phyloP scores from a whole-genome alignment of 2,113 vertebrate species.

The Bubalus kerabau region DNA sequence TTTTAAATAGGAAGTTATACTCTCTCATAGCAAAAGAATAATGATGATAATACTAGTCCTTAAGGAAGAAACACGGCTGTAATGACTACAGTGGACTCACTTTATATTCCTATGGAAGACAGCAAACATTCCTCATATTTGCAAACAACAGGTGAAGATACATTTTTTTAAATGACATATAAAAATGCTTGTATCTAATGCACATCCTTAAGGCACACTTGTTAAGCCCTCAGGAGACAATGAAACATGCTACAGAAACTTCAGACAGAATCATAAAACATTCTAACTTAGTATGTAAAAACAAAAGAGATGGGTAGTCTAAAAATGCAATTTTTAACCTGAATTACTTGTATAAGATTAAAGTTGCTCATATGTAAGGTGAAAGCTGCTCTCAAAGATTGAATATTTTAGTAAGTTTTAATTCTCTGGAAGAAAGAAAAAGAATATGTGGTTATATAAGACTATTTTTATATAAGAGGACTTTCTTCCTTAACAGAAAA shows the following conservation, averaged over 20 bases:
- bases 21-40: background rate
- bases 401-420: background rate
- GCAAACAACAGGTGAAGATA: background rate
- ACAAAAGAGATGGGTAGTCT: constrained; percentile 17
- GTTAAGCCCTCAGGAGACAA: constrained; percentile 43
- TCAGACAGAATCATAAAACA: constrained; percentile 32
- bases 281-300: constrained; percentile 20
- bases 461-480: background rate
- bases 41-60: background rate
- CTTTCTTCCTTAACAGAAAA: background rate
- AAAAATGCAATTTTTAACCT: constrained; percentile 52
- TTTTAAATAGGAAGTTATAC: background rate
- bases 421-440: background rate
- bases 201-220: constrained; percentile 34
- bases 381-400: background rate
- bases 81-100: background rate
- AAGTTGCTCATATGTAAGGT: background rate
- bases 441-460: background rate
- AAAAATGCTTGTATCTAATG: constrained; percentile 38
- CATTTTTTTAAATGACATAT: background rate
- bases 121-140: constrained; percentile 38
- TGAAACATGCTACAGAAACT: constrained; percentile 43
- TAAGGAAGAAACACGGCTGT: background rate
- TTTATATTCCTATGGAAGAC: constrained; percentile 22
- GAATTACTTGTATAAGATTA: constrained; percentile 39